phyloP scores from a whole-genome alignment of 2,797 vertebrate genomes.

The Chrysocyon brachyurus region DNA sequence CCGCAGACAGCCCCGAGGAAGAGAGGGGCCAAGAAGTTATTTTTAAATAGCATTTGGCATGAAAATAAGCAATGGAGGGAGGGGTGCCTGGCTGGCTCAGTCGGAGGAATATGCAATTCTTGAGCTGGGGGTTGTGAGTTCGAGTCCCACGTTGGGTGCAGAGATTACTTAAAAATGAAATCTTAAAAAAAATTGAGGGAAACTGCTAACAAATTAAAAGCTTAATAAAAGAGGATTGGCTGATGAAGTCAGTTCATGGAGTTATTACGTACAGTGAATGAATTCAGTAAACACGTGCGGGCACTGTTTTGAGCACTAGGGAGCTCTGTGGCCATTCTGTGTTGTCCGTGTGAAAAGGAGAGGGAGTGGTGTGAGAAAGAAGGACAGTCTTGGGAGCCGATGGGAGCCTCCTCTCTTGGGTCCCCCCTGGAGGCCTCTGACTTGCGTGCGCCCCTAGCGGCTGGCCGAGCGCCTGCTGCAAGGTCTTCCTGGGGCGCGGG shows the following conservation, averaged over 20 bases:
- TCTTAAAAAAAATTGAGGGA: neutral
- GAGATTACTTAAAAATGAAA: neutral
- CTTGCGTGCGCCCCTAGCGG: neutral
- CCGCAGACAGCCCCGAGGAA: too few relatives aligned
- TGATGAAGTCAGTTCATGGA: neutral
- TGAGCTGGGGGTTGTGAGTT: neutral
- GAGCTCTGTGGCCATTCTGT: neutral
- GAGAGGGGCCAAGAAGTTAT: neutral
- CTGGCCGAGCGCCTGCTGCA: accelerated
- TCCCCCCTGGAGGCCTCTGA: accelerated
- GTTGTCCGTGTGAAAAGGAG: neutral
- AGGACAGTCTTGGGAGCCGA: accelerated
- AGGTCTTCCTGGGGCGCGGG: too few relatives aligned
- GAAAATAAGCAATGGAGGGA: neutral
- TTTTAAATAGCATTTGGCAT: neutral
- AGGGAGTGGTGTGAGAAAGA: accelerated
- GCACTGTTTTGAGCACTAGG: neutral
- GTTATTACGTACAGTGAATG: neutral
- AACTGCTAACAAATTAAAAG: too few relatives aligned
- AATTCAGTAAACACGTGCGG: accelerated
- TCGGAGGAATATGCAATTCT: neutral
- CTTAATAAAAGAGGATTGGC: neutral
- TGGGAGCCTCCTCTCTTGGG: accelerated
- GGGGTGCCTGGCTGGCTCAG: neutral
- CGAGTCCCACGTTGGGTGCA: neutral